These are phyloP conservation scores for Melanogrammus aeglefinus DNA, from an alignment of 2,797 vertebrate genomes.

Conservation along the genomic window DNA sequence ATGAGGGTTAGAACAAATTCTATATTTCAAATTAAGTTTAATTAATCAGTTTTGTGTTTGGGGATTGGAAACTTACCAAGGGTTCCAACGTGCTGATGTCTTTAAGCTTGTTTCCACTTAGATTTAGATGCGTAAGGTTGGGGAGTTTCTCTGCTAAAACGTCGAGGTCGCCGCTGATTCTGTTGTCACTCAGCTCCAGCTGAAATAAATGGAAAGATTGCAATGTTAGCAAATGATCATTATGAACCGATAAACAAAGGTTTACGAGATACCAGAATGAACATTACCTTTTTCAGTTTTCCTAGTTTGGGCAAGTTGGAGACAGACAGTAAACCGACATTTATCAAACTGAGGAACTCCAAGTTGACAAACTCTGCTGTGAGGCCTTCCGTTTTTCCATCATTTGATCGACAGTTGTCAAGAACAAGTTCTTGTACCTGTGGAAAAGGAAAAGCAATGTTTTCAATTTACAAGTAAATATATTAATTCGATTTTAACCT, in stretches of 20 bases:
- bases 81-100: slow-evolving; percentile 93
- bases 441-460: slow-evolving; percentile 21
- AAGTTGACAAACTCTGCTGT: slow-evolving; percentile 89
- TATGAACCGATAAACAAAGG: not conserved
- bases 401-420: slow-evolving; percentile 87
- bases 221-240: slow-evolving; percentile 18
- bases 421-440: slow-evolving; percentile 91
- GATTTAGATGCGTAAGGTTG: slow-evolving; percentile 90
- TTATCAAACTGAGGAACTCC: slow-evolving; percentile 95
- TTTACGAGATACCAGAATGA: not conserved
- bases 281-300: slow-evolving; percentile 91
- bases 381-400: slow-evolving; percentile 89
- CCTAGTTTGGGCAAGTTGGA: slow-evolving; percentile 88
- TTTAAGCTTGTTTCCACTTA: slow-evolving; percentile 94
- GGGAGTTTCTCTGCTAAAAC: slow-evolving; percentile 91
- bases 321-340: slow-evolving; percentile 84
- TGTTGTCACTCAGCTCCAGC: slow-evolving; percentile 93
- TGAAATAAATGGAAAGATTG: slow-evolving; percentile 54
- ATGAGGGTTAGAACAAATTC: not conserved
- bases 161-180: slow-evolving; percentile 88
- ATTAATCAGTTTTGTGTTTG: not conserved
- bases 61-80: slow-evolving; percentile 74
- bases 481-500: not conserved
- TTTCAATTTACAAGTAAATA: not conserved
- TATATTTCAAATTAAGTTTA: not conserved